Evolutionary conservation across 2,113 vertebrate species (phyloP).

Genomic region (Notiomystis cincta): DNA sequence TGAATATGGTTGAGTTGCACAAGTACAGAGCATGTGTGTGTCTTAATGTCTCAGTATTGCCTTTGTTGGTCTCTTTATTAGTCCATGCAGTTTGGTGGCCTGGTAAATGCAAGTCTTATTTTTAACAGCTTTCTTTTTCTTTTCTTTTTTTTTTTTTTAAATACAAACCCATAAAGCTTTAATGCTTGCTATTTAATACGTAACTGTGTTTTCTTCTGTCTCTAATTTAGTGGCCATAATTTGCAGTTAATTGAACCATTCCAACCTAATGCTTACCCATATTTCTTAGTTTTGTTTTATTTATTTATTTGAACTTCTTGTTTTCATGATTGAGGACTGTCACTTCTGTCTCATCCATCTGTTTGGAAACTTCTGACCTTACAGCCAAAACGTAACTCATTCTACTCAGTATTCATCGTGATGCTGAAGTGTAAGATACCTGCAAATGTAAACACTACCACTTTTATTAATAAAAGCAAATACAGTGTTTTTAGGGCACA

Average conservation of each 20-base stretch:
- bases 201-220: constrained; percentile 59
- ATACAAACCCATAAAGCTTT: constrained; percentile 66
- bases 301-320: constrained; percentile 69
- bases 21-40: constrained; percentile 45
- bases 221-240: constrained; percentile 58
- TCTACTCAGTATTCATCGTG: constrained; percentile 59
- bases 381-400: constrained; percentile 26
- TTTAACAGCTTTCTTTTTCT: constrained; percentile 38
- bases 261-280: constrained; percentile 61
- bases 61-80: constrained; percentile 52
- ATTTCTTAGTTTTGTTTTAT: constrained; percentile 63
- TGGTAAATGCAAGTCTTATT: constrained; percentile 67
- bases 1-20: constrained; percentile 56
- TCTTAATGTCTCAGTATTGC: constrained; percentile 67
- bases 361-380: constrained; percentile 31
- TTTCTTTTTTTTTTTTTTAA: neutral
- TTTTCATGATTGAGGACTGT: constrained; percentile 47
- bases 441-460: constrained; percentile 69
- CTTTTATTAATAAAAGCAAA: constrained; percentile 69
- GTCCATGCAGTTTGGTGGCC: constrained; percentile 53
- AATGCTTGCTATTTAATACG: constrained; percentile 63
- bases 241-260: constrained; percentile 69
- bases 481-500: constrained; percentile 64
- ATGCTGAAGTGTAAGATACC: constrained; percentile 65
- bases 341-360: constrained; percentile 37